Conservation (phyloP, 2,797 vertebrate species). For the Heliangelus exortis region DNA sequence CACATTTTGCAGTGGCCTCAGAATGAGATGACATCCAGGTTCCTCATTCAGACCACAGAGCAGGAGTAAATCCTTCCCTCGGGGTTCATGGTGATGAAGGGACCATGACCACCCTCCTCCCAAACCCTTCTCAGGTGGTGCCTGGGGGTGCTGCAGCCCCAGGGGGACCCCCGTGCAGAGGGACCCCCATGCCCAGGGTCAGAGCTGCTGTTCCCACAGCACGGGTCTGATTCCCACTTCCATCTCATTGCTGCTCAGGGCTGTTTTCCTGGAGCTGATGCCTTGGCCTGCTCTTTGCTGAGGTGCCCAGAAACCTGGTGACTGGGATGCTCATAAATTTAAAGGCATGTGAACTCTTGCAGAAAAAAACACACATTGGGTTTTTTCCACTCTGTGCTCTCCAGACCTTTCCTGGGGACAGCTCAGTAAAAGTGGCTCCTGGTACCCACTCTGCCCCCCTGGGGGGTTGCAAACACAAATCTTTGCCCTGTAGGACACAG, state of each 20-base stretch:
- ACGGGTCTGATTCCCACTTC: not conserved
- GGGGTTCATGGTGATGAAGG: fast-evolving
- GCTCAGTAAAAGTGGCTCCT: not conserved
- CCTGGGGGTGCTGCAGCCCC: not conserved
- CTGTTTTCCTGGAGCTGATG: not conserved
- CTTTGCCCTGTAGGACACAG: not conserved
- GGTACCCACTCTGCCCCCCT: not conserved
- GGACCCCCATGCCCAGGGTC: fast-evolving
- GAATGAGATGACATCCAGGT: not conserved
- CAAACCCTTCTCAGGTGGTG: not conserved
- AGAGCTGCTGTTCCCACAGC: not conserved
- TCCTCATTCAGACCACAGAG: not conserved
- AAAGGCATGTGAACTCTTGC: not conserved
- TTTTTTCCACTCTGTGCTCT: constrained; percentile 28
- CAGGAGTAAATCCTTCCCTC: not conserved
- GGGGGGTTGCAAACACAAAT: not conserved
- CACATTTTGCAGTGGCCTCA: not conserved
- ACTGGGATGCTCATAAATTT: constrained; percentile 39
- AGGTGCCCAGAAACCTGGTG: constrained; percentile 9
- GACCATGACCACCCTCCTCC: not conserved
- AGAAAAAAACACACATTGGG: not conserved
- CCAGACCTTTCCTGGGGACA: not conserved
- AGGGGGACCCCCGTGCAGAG: not conserved
- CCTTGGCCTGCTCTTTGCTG: not conserved
- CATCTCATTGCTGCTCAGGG: not conserved